phyloP scores from a whole-genome alignment of 2,113 vertebrate genomes.

The Sorex araneus region DNA sequence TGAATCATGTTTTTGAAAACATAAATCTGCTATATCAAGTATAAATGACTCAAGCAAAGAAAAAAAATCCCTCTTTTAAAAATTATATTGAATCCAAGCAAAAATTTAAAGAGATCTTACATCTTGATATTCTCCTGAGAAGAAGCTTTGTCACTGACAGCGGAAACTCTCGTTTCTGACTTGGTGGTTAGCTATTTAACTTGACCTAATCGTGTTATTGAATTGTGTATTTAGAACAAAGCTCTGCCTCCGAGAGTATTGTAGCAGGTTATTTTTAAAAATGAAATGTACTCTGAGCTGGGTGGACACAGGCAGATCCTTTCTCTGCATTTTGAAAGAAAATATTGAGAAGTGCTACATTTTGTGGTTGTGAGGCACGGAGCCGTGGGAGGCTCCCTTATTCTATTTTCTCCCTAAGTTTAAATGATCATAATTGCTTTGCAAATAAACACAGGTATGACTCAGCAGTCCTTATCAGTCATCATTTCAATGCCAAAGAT shows the following conservation, averaged over 20 bases:
- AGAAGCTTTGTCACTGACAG: constrained; percentile 25
- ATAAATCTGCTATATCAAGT: constrained; percentile 19
- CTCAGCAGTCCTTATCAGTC: constrained; percentile 83
- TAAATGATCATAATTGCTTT: constrained; percentile 81
- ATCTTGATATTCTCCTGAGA: constrained; percentile 26
- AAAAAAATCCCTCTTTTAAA: neutral
- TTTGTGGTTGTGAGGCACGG: constrained; percentile 60
- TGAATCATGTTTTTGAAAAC: neutral
- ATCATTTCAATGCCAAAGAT: constrained; percentile 75
- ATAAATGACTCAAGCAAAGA: constrained; percentile 34
- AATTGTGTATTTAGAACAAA: constrained; percentile 62
- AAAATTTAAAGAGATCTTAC: neutral
- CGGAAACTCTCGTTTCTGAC: constrained; percentile 18
- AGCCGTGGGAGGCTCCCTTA: constrained; percentile 68
- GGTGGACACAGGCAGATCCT: constrained; percentile 40
- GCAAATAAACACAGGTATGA: constrained; percentile 80
- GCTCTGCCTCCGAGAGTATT: constrained; percentile 39
- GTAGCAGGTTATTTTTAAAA: constrained; percentile 36
- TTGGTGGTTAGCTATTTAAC: neutral
- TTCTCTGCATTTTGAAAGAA: constrained; percentile 74
- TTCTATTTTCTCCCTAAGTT: constrained; percentile 70
- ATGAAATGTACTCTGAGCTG: constrained; percentile 33
- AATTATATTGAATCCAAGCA: constrained; percentile 40
- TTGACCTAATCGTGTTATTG: constrained; percentile 18
- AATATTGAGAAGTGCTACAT: constrained; percentile 68